These are phyloP conservation scores for Coryphaenoides rupestris DNA, from an alignment of 2,113 vertebrate species.

Conservation along the genomic window DNA sequence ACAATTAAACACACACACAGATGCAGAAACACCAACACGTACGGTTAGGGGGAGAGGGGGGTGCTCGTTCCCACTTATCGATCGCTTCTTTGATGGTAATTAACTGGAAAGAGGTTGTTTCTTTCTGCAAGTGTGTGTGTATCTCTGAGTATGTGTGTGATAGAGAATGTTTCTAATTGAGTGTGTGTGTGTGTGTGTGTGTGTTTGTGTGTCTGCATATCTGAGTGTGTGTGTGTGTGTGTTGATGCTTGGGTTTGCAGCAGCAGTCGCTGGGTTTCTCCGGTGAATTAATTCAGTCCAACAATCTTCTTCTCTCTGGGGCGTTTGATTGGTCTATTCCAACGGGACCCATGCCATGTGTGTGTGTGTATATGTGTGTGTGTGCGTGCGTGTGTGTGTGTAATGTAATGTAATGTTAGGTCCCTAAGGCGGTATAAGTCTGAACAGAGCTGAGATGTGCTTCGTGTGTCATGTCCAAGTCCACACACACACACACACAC, in stretches of 20 bases:
- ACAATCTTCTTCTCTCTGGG: constrained; percentile 4
- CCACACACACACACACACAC: not conserved
- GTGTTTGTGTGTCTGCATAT: not conserved
- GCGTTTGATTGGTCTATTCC: constrained; percentile 5
- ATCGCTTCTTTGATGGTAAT: constrained; percentile 14
- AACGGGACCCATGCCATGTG: not conserved
- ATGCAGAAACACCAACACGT: not conserved
- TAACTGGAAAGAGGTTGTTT: not conserved
- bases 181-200: not conserved
- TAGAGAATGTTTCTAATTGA: not conserved
- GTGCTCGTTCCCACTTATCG: not conserved
- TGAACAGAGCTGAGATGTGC: not conserved
- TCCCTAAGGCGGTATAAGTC: not conserved
- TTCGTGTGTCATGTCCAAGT: not conserved
- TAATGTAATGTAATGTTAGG: not conserved
- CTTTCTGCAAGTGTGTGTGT: not conserved
- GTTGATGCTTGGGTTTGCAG: not conserved
- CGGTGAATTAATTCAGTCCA: constrained; percentile 11
- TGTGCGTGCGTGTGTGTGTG: not conserved
- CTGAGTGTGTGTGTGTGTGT: not conserved
- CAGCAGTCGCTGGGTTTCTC: too few relatives aligned
- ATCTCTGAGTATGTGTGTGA: too few relatives aligned
- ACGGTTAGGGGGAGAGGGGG: not conserved
- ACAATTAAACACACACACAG: not conserved
- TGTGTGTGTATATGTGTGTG: not conserved